Percentiles rank a stretch among this genome's conserved stretches.
phyloP scores from a whole-genome alignment of 2,113 vertebrate genomes.

The Holacanthus passer region DNA sequence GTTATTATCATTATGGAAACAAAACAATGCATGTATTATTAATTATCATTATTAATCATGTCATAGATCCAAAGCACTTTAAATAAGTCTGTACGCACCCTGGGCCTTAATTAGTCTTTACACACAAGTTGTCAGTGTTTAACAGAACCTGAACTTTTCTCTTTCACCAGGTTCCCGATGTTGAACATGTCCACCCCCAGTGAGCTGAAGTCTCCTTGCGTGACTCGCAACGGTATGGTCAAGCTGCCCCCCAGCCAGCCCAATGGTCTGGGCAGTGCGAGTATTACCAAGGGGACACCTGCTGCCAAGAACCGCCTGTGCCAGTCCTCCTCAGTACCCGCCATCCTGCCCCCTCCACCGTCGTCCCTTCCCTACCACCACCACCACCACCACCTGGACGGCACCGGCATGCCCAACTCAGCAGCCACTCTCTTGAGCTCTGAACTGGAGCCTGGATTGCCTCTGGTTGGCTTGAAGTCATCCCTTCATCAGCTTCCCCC shows the following conservation, averaged over 20 bases:
- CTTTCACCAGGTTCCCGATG: constrained; percentile 80
- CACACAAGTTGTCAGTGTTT: background rate
- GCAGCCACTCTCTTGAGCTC: constrained; percentile 88
- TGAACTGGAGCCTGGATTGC: constrained; percentile 78
- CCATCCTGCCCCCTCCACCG: constrained; percentile 88
- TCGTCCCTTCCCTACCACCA: constrained; percentile 87
- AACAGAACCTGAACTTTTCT: constrained; percentile 7
- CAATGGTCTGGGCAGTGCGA: constrained; percentile 95
- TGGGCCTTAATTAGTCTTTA: background rate
- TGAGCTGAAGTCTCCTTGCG: constrained; percentile 96
- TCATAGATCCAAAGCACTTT: background rate
- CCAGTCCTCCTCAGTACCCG: constrained; percentile 94
- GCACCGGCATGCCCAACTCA: constrained; percentile 78
- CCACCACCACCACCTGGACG: constrained; percentile 84
- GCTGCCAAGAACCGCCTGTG: constrained; percentile 97
- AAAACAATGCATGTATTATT: background rate
- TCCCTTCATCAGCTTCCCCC: constrained; percentile 81
- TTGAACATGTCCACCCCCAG: constrained; percentile 88
- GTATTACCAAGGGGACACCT: constrained; percentile 98
- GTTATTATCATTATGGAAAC: background rate
- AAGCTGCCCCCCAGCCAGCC: constrained; percentile 93
- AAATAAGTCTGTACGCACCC: background rate
- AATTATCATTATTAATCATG: background rate
- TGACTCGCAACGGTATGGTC: constrained; percentile 96
- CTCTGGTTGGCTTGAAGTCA: constrained; percentile 82